Percentiles rank a stretch among this genome's conserved stretches.
phyloP scores from a whole-genome alignment of 2,113 vertebrate genomes.

The Lampris incognitus region DNA sequence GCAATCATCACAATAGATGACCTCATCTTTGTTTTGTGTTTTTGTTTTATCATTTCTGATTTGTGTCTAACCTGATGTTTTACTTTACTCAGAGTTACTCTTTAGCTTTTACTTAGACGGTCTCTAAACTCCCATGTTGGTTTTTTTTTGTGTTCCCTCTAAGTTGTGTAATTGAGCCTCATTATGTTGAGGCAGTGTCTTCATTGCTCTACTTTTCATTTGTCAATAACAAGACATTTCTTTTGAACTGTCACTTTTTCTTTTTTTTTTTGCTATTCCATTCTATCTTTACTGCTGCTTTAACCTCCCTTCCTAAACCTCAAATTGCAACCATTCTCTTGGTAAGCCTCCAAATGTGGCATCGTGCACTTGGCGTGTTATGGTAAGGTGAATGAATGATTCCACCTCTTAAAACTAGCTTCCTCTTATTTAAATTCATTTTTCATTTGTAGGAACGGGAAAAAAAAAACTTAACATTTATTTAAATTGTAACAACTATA shows the following conservation, averaged over 20 bases:
- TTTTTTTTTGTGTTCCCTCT: slow-evolving; percentile 79
- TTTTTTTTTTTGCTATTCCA: slow-evolving; percentile 86
- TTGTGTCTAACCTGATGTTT: slow-evolving; percentile 16
- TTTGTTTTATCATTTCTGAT: slow-evolving; percentile 4
- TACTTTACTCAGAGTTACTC: slow-evolving; percentile 59
- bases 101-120: slow-evolving; percentile 76
- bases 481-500: slow-evolving; percentile 83
- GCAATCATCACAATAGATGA: slow-evolving; percentile 36
- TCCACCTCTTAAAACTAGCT: slow-evolving; percentile 73
- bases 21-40: slow-evolving; percentile 69
- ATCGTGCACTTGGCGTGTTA: slow-evolving; percentile 71
- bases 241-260: slow-evolving; percentile 74
- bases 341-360: slow-evolving; percentile 65
- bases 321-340: slow-evolving; percentile 61
- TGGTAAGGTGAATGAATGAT: slow-evolving; percentile 58
- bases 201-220: slow-evolving; percentile 10
- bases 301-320: slow-evolving; percentile 64
- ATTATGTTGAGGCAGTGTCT: slow-evolving; percentile 71
- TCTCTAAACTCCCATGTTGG: slow-evolving; percentile 77
- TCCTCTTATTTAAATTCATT: slow-evolving; percentile 80
- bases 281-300: slow-evolving; percentile 82
- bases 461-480: slow-evolving; percentile 71
- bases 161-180: slow-evolving; percentile 49
- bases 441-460: slow-evolving; percentile 74
- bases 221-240: slow-evolving; percentile 71